Evolutionary conservation across 2,888 invertebrate species (phyloP).

Genomic region (Eupelmus urozonus): DNA sequence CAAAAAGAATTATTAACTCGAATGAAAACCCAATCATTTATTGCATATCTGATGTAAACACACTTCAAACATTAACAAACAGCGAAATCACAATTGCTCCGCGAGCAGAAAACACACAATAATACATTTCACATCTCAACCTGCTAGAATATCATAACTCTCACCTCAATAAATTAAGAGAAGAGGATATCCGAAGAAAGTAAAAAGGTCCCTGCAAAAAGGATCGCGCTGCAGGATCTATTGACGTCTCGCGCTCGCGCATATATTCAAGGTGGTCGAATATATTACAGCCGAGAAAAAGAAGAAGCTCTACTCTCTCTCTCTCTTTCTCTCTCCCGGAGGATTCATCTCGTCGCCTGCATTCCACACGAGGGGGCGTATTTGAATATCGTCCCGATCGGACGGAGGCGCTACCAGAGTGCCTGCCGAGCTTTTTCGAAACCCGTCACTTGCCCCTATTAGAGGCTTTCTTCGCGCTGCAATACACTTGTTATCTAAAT

Average conservation of each 20-base stretch:
- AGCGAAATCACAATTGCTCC: no score
- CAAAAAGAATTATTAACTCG: no score
- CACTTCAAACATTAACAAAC: no score
- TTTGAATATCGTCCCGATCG: conserved; percentile 67
- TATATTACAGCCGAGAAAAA: conserved; percentile 35
- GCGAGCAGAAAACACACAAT: no score
- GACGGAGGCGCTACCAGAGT: conserved; percentile 58
- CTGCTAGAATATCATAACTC: background rate
- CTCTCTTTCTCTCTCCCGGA: background rate
- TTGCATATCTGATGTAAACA: no score
- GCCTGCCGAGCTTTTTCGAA: conserved; percentile 37
- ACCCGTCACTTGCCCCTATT: conserved; percentile 36
- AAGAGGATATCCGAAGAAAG: background rate
- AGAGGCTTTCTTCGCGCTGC: background rate
- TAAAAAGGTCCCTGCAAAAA: background rate
- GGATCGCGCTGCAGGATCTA: conserved; percentile 7
- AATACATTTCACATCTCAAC: no score
- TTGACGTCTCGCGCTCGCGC: conserved; percentile 47
- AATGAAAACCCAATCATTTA: no score
- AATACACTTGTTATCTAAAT: conserved; percentile 1
- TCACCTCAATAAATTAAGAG: background rate
- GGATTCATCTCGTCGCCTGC: conserved; percentile 61
- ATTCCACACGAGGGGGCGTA: conserved; percentile 65
- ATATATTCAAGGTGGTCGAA: conserved; percentile 50
- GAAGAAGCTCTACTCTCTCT: background rate